Evolutionary conservation across 2,113 vertebrate genomes (phyloP).

Genomic region (Tyrannus savana): DNA sequence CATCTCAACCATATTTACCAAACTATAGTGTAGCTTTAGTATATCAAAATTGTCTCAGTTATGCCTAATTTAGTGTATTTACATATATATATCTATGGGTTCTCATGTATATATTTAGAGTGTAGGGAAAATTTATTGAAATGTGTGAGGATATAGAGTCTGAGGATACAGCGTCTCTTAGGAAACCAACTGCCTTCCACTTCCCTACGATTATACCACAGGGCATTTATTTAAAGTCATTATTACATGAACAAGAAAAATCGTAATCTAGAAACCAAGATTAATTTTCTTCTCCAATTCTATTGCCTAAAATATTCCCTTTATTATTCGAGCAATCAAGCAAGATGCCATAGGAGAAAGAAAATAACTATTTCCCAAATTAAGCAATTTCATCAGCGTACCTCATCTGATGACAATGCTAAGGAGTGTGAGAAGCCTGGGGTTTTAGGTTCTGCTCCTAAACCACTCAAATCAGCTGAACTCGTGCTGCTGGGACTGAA

Average conservation of each 20-base stretch:
- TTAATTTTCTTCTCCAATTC: background rate
- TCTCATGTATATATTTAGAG: background rate
- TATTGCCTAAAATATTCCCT: background rate
- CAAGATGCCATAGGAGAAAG: background rate
- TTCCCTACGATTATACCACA: fast-evolving
- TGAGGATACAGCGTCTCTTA: background rate
- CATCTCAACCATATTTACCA: background rate
- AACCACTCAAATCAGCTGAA: conserved; percentile 88
- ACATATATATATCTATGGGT: background rate
- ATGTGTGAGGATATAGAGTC: background rate
- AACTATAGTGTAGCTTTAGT: background rate
- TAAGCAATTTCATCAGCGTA: conserved; percentile 54
- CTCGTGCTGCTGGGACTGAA: conserved; percentile 93
- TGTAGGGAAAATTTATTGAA: background rate
- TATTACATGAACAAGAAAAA: background rate
- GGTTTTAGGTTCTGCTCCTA: conserved; percentile 82
- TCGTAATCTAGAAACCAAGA: background rate
- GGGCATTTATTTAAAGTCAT: background rate
- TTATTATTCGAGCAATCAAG: background rate
- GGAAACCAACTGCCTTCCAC: background rate
- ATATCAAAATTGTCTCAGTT: background rate
- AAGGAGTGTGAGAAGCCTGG: conserved; percentile 80
- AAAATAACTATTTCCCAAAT: background rate
- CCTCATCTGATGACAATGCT: conserved; percentile 91
- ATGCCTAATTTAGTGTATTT: background rate